Percentiles rank a stretch among this genome's conserved stretches.
Evolutionary conservation across 2,797 vertebrate species (phyloP).

Genomic region (Coccyzus lansbergi): DNA sequence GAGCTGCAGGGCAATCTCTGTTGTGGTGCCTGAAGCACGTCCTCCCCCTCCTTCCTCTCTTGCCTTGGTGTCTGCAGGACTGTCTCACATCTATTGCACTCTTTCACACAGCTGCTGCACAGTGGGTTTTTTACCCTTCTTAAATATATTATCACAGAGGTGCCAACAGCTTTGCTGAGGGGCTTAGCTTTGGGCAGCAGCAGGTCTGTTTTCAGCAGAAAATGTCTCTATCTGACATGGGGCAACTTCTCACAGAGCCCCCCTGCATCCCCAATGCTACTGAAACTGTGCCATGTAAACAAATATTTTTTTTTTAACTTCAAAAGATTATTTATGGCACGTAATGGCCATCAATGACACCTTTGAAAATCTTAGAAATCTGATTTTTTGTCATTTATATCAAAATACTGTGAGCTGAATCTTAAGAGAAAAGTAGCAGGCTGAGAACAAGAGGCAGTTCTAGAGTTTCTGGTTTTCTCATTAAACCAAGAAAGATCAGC

Average conservation of each 20-base stretch:
- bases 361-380: background rate
- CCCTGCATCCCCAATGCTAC: background rate
- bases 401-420: background rate
- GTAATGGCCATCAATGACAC: background rate
- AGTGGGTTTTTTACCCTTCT: too few species aligned
- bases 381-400: background rate
- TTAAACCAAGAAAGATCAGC: background rate
- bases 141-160: background rate
- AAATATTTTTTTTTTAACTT: background rate
- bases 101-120: too few species aligned
- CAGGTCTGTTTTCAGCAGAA: background rate
- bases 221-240: rapidly evolving
- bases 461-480: background rate
- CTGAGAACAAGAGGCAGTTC: background rate
- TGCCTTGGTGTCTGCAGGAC: too few species aligned
- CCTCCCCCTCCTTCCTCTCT: too few species aligned
- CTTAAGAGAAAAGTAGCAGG: background rate
- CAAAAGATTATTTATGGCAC: background rate
- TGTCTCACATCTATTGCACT: too few species aligned
- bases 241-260: background rate
- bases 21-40: too few species aligned
- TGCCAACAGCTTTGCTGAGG: rapidly evolving
- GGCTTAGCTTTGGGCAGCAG: background rate
- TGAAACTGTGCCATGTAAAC: background rate
- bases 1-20: background rate